Evolutionary conservation across 2,888 invertebrate genomes (phyloP).

Genomic region (Drosophila lutescens): DNA sequence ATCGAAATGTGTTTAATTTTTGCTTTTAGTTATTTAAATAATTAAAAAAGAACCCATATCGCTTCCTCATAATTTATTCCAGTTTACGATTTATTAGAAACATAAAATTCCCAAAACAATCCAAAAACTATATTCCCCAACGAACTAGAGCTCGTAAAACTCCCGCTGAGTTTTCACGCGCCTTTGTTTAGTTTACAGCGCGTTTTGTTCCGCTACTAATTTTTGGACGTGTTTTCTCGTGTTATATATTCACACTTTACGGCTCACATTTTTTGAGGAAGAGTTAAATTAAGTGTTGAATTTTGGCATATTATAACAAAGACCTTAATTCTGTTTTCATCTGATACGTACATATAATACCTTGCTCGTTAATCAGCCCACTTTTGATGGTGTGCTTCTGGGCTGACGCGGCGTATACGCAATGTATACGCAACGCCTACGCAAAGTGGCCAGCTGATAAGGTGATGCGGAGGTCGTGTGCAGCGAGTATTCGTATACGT

Average conservation of each 20-base stretch:
- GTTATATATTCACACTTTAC: background rate
- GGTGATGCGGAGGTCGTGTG: slow-evolving; percentile 52
- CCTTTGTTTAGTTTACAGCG: background rate
- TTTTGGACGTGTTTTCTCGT: background rate
- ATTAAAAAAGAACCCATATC: no score
- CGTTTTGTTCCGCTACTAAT: background rate
- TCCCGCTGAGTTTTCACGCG: background rate
- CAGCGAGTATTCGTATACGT: slow-evolving; percentile 22
- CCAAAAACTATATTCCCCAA: no score
- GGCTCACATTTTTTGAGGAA: background rate
- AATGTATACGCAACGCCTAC: slow-evolving; percentile 25
- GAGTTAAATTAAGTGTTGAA: background rate
- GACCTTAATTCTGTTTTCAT: background rate
- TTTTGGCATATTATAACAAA: background rate
- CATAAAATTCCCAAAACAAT: no score
- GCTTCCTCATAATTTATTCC: no score
- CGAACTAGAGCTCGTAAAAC: background rate
- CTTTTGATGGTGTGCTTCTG: slow-evolving; percentile 13
- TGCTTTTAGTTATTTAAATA: no score
- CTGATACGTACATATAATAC: background rate
- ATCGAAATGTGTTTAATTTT: no score
- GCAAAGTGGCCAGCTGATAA: slow-evolving; percentile 51
- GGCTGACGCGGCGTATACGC: slow-evolving; percentile 18
- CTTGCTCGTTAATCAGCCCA: background rate
- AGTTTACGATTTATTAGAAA: no score